Percentiles rank a stretch among this genome's conserved stretches.
Conservation (phyloP, 2,888 invertebrate genomes). For the Pseudeuparius sepicola region DNA sequence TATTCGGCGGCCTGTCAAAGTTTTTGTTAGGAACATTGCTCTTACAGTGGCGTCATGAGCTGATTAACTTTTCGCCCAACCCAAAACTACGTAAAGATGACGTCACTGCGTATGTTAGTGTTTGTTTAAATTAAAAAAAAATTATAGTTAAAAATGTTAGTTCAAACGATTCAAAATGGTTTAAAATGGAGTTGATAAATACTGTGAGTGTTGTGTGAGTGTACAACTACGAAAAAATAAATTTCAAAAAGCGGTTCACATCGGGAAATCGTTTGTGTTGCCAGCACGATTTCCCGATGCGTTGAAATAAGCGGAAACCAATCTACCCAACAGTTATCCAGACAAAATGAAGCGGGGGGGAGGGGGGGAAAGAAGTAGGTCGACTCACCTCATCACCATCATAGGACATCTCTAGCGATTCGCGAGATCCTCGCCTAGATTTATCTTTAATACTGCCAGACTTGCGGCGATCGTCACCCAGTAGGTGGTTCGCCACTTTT, state of each 20-base stretch:
- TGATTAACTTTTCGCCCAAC: too few species aligned
- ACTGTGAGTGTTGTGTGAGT: conserved; percentile 1
- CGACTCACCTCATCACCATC: conserved; percentile 61
- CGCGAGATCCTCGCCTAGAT: conserved; percentile 59
- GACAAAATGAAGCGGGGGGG: neutral
- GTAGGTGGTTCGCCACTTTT: conserved; percentile 64
- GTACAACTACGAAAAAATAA: neutral
- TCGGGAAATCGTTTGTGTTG: too few species aligned
- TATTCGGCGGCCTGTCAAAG: too few species aligned
- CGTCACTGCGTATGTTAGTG: too few species aligned
- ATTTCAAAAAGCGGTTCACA: too few species aligned
- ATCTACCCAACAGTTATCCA: neutral
- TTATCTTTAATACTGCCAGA: conserved; percentile 41
- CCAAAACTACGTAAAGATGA: too few species aligned
- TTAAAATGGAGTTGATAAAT: conserved; percentile 36
- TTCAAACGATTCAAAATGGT: conserved; percentile 4
- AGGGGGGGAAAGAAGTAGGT: neutral
- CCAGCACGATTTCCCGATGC: too few species aligned
- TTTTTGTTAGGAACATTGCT: too few species aligned
- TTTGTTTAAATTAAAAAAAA: conserved; percentile 2
- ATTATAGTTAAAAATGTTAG: neutral
- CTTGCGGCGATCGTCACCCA: conserved; percentile 49
- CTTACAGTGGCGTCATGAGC: neutral
- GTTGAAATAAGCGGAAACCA: too few species aligned
- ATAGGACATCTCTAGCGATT: conserved; percentile 61